Percentiles rank a stretch among this genome's conserved stretches.
These are phyloP conservation scores for Nephrotoma guestfalica DNA, from an alignment of 2,888 invertebrate species.

Conservation along the genomic window DNA sequence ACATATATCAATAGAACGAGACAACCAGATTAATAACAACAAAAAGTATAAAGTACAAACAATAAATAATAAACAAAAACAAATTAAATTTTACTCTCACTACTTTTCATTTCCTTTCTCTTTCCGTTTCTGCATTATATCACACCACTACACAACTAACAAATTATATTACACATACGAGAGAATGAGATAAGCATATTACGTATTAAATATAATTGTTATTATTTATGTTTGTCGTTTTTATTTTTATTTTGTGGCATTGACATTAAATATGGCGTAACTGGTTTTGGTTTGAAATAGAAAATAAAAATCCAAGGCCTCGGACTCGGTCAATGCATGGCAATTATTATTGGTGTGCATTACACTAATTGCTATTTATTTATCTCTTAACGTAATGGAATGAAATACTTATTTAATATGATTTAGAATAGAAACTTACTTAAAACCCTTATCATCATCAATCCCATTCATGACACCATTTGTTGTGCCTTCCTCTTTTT, in stretches of 20 bases:
- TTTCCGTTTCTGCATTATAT: neutral
- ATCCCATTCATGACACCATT: slow-evolving; percentile 49
- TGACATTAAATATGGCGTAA: slow-evolving; percentile 30
- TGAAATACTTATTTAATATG: neutral
- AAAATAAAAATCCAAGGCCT: slow-evolving; percentile 9
- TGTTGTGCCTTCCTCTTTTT: slow-evolving; percentile 41
- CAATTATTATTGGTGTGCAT: neutral
- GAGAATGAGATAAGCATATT: neutral
- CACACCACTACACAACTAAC: neutral
- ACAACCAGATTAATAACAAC: neutral
- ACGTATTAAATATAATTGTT: neutral
- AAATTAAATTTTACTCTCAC: neutral
- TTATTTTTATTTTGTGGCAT: slow-evolving; percentile 19
- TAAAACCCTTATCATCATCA: slow-evolving; percentile 81
- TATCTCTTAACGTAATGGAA: neutral
- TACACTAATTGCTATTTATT: neutral
- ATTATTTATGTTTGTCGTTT: neutral
- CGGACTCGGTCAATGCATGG: slow-evolving; percentile 5
- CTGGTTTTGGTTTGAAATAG: slow-evolving; percentile 21
- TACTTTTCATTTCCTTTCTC: neutral
- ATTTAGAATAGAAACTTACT: slow-evolving; percentile 45
- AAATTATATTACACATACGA: neutral
- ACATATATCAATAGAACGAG: neutral
- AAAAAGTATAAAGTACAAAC: neutral
- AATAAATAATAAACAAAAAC: neutral